Percentiles rank a stretch among this genome's conserved stretches.
These are phyloP conservation scores for Ciona savignyi DNA, from an alignment of 23 tunicate species.

Conservation along the genomic window DNA sequence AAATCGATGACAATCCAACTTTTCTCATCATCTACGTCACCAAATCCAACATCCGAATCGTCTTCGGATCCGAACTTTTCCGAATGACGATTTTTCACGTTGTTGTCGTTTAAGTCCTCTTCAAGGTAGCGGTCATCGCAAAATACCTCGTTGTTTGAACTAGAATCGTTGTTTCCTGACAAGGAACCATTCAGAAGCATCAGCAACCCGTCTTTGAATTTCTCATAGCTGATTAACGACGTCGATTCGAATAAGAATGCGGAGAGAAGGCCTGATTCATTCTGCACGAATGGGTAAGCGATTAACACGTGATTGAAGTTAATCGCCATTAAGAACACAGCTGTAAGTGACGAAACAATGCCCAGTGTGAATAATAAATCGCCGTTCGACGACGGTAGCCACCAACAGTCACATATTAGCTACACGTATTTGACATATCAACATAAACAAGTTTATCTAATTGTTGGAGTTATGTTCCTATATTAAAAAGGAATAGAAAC, in stretches of 20 bases:
- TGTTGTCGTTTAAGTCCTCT: slow-evolving; percentile 17
- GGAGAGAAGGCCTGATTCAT: slow-evolving; percentile 11
- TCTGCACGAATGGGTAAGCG: slow-evolving; percentile 4
- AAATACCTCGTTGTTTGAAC: background rate
- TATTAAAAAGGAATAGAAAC: too few relatives aligned
- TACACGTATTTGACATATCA: too few relatives aligned
- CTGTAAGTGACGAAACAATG: background rate
- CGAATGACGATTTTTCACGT: background rate
- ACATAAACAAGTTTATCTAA: too few relatives aligned
- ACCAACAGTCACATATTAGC: too few relatives aligned
- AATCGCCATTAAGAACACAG: background rate
- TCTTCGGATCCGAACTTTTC: background rate
- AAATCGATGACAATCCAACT: slow-evolving; percentile 31
- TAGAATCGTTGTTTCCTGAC: slow-evolving; percentile 1
- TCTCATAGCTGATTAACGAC: slow-evolving; percentile 15
- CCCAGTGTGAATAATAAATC: too few relatives aligned
- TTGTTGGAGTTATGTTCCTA: too few relatives aligned
- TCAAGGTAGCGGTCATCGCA: background rate
- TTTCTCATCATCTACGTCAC: slow-evolving; percentile 9
- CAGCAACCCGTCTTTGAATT: slow-evolving; percentile 32
- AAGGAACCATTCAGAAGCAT: slow-evolving; percentile 21
- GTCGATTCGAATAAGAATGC: slow-evolving; percentile 12
- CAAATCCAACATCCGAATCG: slow-evolving; percentile 5
- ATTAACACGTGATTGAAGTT: background rate
- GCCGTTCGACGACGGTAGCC: too few relatives aligned